These are phyloP conservation scores for Porites australiensis DNA, from an alignment of 64 coral and sea anemone genomes.

Conservation along the genomic window DNA sequence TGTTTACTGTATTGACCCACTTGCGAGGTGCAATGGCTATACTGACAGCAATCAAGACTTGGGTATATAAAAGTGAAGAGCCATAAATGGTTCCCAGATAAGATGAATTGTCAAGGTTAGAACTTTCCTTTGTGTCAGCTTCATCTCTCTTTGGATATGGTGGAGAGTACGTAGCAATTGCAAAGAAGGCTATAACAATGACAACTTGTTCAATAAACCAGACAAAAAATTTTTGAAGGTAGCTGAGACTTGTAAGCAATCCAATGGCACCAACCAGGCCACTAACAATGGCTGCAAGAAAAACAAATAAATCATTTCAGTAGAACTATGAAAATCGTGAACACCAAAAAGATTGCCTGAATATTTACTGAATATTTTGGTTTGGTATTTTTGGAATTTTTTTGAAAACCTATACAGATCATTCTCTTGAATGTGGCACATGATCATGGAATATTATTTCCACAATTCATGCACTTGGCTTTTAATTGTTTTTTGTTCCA, in stretches of 20 bases:
- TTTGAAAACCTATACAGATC: too few relatives aligned
- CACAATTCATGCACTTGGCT: too few relatives aligned
- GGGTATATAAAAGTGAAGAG: conserved; percentile 79
- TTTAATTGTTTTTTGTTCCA: too few relatives aligned
- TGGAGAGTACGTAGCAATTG: conserved; percentile 12
- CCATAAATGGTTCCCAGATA: conserved; percentile 47
- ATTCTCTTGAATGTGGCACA: too few relatives aligned
- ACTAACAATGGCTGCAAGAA: conserved; percentile 1
- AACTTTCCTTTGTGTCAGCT: not conserved
- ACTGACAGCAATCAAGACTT: conserved; percentile 74
- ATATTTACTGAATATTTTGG: too few relatives aligned
- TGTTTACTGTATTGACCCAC: conserved; percentile 44
- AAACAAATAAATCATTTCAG: not conserved
- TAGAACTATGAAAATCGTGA: too few relatives aligned
- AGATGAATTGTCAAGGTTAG: not conserved
- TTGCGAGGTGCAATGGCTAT: conserved; percentile 74
- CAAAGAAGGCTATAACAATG: conserved; percentile 20
- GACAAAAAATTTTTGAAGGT: conserved; percentile 48
- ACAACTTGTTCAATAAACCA: conserved; percentile 59
- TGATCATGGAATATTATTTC: too few relatives aligned
- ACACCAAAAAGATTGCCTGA: too few relatives aligned
- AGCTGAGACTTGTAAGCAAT: conserved; percentile 29
- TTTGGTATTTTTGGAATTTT: too few relatives aligned
- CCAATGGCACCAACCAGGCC: conserved; percentile 60
- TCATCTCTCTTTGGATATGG: not conserved